Percentiles rank a stretch among this genome's conserved stretches.
Conservation (phyloP, 2,797 vertebrate species). For the Molossus alvarezi region DNA sequence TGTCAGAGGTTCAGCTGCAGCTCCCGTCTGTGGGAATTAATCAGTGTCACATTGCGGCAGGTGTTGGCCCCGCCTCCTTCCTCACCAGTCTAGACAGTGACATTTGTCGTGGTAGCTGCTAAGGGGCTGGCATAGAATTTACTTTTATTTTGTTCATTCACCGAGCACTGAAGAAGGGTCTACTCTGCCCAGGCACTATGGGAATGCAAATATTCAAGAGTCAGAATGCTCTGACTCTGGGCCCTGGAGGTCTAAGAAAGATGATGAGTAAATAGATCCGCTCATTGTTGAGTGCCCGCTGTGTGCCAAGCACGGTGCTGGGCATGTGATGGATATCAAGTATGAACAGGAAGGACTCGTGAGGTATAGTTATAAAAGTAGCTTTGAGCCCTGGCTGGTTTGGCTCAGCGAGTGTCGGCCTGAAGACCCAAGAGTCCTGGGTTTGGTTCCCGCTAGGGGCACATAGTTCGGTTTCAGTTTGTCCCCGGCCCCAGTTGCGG, state of each 20-base stretch:
- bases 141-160: conserved; percentile 24
- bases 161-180: background rate
- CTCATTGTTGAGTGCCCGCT: too few species aligned
- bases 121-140: background rate
- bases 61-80: background rate
- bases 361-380: background rate
- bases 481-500: too few species aligned
- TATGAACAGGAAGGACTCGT: background rate
- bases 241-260: background rate
- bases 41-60: background rate
- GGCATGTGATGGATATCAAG: background rate
- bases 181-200: background rate
- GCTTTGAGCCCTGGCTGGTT: background rate
- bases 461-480: too few species aligned
- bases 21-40: background rate
- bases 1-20: background rate
- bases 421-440: too few species aligned
- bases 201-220: background rate
- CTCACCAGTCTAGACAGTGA: background rate
- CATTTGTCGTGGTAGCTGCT: conserved; percentile 3
- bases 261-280: background rate
- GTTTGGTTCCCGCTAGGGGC: too few species aligned
- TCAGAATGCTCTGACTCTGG: background rate
- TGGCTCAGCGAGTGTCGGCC: too few species aligned
- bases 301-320: background rate